These are phyloP conservation scores for Artibeus jamaicensis DNA, from an alignment of 2,797 vertebrate species.

Conservation along the genomic window DNA sequence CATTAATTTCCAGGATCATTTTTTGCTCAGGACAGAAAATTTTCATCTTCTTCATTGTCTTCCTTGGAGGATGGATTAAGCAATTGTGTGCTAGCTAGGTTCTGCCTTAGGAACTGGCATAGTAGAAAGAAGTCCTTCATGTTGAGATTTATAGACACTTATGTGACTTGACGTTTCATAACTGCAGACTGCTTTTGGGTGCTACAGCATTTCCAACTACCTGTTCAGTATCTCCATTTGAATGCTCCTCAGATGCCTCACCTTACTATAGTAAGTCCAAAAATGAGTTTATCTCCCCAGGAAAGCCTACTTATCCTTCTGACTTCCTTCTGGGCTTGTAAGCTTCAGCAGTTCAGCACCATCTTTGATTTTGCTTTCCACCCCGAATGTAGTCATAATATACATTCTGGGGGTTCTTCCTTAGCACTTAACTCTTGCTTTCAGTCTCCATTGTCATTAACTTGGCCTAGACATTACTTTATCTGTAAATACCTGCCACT, in stretches of 20 bases:
- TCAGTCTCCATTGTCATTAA: neutral
- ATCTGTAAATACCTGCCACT: neutral
- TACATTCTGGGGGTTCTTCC: neutral
- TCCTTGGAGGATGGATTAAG: constrained; percentile 14
- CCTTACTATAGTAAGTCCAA: neutral
- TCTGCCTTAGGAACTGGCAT: neutral
- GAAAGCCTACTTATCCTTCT: neutral
- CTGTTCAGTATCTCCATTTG: neutral
- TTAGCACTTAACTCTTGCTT: neutral
- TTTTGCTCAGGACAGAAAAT: neutral
- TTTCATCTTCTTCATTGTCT: neutral
- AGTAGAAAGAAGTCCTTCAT: neutral
- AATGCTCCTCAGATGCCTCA: neutral
- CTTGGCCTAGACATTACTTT: neutral
- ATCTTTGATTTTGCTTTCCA: neutral
- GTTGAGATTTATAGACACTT: neutral
- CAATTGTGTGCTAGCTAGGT: neutral
- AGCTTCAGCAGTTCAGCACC: neutral
- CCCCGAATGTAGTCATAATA: neutral
- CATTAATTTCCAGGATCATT: neutral
- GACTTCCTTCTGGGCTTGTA: neutral
- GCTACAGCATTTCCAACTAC: neutral
- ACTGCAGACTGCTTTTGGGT: neutral
- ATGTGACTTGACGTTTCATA: neutral
- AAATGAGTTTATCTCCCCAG: neutral